phyloP scores from a whole-genome alignment of 2,113 vertebrate species.

The Heterotilapia buettikoferi region DNA sequence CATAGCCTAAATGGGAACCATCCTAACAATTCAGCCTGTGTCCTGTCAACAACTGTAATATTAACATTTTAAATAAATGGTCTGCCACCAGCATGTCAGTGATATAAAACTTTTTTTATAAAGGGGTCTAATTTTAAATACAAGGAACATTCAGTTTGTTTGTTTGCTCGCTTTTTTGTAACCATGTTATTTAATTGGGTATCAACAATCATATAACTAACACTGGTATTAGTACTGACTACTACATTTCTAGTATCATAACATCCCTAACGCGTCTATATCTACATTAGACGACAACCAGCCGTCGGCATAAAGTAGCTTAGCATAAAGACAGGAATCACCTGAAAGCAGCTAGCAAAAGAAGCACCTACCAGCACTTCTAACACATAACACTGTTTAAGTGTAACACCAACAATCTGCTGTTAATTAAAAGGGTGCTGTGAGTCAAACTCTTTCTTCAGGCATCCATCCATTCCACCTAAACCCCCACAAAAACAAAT shows the following conservation, averaged over 20 bases:
- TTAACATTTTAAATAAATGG: background rate
- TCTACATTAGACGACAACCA: background rate
- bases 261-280: background rate
- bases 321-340: background rate
- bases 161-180: background rate
- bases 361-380: background rate
- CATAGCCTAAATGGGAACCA: background rate
- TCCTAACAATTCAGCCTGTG: background rate
- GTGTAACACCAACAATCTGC: background rate
- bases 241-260: background rate
- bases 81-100: background rate
- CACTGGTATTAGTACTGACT: background rate
- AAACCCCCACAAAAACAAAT: background rate
- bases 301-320: background rate
- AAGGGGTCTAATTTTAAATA: background rate
- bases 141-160: background rate
- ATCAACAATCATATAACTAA: background rate
- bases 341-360: background rate
- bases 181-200: background rate
- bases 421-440: background rate
- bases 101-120: background rate
- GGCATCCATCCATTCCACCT: background rate
- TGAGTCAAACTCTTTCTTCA: background rate
- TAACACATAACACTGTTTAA: background rate
- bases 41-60: accelerated